Percentiles rank a stretch among this genome's conserved stretches.
phyloP scores from a whole-genome alignment of 2,797 vertebrate species.

The Tauraco hartlaubi region DNA sequence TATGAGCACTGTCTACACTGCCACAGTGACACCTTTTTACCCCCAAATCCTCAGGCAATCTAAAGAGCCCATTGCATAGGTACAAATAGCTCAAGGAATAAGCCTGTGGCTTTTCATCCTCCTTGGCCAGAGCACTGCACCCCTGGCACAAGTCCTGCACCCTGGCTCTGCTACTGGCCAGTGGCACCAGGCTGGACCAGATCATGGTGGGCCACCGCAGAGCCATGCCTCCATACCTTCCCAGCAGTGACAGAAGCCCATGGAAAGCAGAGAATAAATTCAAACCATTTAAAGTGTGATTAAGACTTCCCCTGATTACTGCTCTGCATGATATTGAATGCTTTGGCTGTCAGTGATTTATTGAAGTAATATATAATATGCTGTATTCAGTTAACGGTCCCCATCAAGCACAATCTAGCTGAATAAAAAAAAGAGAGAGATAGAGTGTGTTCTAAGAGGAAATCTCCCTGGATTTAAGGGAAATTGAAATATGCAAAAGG shows the following conservation, averaged over 20 bases:
- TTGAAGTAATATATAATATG: slow-evolving; percentile 57
- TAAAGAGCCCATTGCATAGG: not conserved
- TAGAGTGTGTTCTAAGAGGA: not conserved
- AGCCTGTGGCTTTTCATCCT: not conserved
- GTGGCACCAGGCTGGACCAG: not conserved
- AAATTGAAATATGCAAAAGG: slow-evolving; percentile 55
- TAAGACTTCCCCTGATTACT: slow-evolving; percentile 69
- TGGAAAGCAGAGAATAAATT: slow-evolving; percentile 58
- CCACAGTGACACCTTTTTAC: not conserved
- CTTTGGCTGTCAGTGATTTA: slow-evolving; percentile 39
- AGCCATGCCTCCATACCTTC: not conserved
- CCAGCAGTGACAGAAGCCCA: not conserved
- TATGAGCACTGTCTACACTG: not conserved
- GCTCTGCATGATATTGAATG: slow-evolving; percentile 58
- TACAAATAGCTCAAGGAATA: not conserved
- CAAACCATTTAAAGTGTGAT: slow-evolving; percentile 64
- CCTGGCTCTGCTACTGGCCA: not conserved
- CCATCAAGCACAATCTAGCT: slow-evolving; percentile 56
- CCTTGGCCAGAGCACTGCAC: fast-evolving
- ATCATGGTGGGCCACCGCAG: not conserved
- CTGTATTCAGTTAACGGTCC: slow-evolving; percentile 51
- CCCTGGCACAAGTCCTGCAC: not conserved
- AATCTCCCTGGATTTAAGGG: slow-evolving; percentile 35
- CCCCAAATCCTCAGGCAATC: not conserved
- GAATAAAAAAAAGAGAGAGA: not conserved